phyloP scores from a whole-genome alignment of 2,797 vertebrate genomes.

The Poecile montanus region DNA sequence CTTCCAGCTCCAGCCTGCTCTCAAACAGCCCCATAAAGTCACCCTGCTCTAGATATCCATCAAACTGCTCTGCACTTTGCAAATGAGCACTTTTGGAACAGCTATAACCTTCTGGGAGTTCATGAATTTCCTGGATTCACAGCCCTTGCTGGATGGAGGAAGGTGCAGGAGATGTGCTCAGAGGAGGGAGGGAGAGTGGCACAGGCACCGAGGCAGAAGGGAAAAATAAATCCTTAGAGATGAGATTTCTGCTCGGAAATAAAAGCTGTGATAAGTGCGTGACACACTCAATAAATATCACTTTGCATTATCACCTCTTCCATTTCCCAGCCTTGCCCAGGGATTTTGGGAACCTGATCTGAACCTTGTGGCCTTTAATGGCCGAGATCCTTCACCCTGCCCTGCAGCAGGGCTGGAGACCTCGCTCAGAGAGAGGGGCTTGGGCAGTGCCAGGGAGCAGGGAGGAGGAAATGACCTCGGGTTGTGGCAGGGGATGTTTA shows the following conservation, averaged over 20 bases:
- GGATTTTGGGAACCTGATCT: background rate
- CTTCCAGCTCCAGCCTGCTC: background rate
- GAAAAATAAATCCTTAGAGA: slow-evolving; percentile 46
- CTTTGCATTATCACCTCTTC: background rate
- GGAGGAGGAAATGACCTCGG: background rate
- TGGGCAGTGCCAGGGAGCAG: background rate
- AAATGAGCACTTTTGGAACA: slow-evolving; percentile 55
- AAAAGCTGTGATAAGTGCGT: background rate
- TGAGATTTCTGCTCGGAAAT: slow-evolving; percentile 27
- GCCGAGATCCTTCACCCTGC: background rate
- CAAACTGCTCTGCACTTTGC: slow-evolving; percentile 8
- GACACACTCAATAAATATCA: slow-evolving; percentile 10
- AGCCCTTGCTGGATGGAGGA: slow-evolving; percentile 14
- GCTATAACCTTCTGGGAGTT: slow-evolving; percentile 53
- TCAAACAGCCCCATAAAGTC: slow-evolving; percentile 44
- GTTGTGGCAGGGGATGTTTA: background rate
- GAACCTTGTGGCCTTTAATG: background rate
- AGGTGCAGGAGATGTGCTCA: background rate
- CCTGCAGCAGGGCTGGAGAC: background rate
- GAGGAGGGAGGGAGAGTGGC: background rate
- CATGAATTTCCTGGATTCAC: slow-evolving; percentile 65
- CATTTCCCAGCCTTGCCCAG: background rate
- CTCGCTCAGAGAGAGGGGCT: background rate
- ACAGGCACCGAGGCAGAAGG: background rate
- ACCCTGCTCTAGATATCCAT: background rate